Percentiles rank a stretch among this genome's conserved stretches.
Conservation (phyloP, 2,113 vertebrate genomes). For the Spheniscus mendiculus region DNA sequence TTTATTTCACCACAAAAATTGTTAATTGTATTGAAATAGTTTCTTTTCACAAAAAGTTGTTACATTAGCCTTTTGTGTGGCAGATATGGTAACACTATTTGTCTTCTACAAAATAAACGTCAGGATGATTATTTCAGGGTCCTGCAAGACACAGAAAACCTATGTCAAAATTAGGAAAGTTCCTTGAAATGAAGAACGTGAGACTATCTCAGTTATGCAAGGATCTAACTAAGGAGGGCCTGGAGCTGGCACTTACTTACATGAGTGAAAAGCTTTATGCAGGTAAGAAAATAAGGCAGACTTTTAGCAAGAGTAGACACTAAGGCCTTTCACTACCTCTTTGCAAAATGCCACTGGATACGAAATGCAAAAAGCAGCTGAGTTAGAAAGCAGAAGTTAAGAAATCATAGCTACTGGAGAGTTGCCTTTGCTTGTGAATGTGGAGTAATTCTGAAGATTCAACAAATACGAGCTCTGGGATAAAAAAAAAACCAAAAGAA, state of each 20-base stretch:
- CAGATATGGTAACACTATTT: background rate
- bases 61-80: background rate
- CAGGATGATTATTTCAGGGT: background rate
- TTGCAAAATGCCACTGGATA: background rate
- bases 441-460: background rate
- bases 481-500: background rate
- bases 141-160: background rate
- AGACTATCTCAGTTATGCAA: background rate
- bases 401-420: background rate
- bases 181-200: background rate
- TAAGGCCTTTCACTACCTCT: background rate
- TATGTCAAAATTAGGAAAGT: background rate
- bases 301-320: background rate
- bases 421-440: background rate
- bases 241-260: background rate
- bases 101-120: background rate
- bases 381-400: background rate
- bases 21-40: background rate
- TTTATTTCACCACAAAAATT: background rate
- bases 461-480: background rate
- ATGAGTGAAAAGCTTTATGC: background rate
- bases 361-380: background rate
- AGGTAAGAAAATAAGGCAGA: background rate
- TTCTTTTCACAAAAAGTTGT: background rate
- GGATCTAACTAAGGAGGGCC: background rate